Conservation (phyloP, 2,888 invertebrate genomes). For the Meiosimyza platycephala region DNA sequence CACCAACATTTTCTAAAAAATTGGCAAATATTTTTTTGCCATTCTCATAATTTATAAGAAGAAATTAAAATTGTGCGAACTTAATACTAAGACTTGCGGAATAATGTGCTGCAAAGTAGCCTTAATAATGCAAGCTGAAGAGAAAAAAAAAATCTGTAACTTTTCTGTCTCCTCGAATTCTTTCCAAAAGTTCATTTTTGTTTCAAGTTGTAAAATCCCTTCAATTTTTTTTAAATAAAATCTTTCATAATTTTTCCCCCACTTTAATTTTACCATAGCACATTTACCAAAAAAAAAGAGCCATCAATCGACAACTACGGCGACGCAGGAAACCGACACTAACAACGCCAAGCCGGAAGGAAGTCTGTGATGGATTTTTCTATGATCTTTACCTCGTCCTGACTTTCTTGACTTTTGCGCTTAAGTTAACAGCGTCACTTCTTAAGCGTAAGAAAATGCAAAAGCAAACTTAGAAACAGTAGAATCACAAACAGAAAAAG, state of each 20-base stretch:
- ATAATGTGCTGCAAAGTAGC: too few species aligned
- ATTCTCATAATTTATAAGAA: too few species aligned
- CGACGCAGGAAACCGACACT: background rate
- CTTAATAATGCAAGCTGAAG: too few species aligned
- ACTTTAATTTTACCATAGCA: background rate
- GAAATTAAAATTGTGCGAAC: too few species aligned
- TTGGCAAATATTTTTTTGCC: too few species aligned
- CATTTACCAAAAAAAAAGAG: background rate
- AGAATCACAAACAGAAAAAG: background rate
- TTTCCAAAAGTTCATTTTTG: background rate
- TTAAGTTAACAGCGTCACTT: background rate
- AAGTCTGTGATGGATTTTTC: slow-evolving; percentile 35
- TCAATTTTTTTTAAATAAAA: too few species aligned
- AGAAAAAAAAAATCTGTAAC: too few species aligned
- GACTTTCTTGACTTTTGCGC: slow-evolving; percentile 26
- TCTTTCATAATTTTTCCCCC: background rate
- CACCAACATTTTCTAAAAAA: too few species aligned
- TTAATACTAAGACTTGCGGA: too few species aligned
- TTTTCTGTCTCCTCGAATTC: background rate
- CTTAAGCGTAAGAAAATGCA: background rate
- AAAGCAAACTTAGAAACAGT: background rate
- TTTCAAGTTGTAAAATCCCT: background rate
- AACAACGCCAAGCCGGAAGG: slow-evolving; percentile 29
- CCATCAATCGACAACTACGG: slow-evolving; percentile 15
- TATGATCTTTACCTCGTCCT: slow-evolving; percentile 23